Evolutionary conservation across 2,797 vertebrate genomes (phyloP).

Genomic region (Apogon hyalosoma): DNA sequence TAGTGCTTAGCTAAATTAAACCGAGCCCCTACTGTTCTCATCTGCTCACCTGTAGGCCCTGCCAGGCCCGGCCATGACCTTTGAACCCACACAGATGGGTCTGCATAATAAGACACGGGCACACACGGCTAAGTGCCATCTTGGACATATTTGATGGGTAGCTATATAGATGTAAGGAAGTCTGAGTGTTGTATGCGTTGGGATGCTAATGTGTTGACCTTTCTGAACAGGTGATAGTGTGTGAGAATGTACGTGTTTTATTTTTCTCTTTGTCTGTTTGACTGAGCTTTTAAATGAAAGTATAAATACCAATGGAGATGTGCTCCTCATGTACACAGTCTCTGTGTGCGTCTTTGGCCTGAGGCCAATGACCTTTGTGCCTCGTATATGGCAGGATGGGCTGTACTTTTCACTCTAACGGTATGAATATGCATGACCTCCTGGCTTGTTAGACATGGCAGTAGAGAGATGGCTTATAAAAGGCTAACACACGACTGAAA

Average conservation of each 20-base stretch:
- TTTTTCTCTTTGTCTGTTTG: slow-evolving; percentile 53
- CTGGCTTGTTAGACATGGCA: slow-evolving; percentile 70
- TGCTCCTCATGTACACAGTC: slow-evolving; percentile 57
- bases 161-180: slow-evolving; percentile 49
- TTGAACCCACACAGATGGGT: slow-evolving; percentile 88
- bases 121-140: slow-evolving; percentile 75
- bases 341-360: slow-evolving; percentile 60
- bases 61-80: slow-evolving; percentile 83
- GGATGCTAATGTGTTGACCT: slow-evolving; percentile 72
- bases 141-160: slow-evolving; percentile 72
- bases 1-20: slow-evolving; percentile 87
- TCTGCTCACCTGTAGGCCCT: slow-evolving; percentile 81
- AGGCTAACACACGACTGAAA: slow-evolving; percentile 6
- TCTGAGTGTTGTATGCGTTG: slow-evolving; percentile 51
- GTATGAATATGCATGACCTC: slow-evolving; percentile 91
- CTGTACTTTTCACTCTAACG: slow-evolving; percentile 68
- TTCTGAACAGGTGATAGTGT: slow-evolving; percentile 56
- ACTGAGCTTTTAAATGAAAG: slow-evolving; percentile 69
- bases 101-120: slow-evolving; percentile 79
- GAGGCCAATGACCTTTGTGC: slow-evolving; percentile 71
- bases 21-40: slow-evolving; percentile 89
- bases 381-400: slow-evolving; percentile 66
- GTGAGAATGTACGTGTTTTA: slow-evolving; percentile 54
- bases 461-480: slow-evolving; percentile 32
- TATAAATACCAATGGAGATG: slow-evolving; percentile 57